A percentile compares a stretch with the other conserved stretches of the same genome.
Conservation (phyloP, 1,140 invertebrate genomes). For the Capitella teleta region DNA sequence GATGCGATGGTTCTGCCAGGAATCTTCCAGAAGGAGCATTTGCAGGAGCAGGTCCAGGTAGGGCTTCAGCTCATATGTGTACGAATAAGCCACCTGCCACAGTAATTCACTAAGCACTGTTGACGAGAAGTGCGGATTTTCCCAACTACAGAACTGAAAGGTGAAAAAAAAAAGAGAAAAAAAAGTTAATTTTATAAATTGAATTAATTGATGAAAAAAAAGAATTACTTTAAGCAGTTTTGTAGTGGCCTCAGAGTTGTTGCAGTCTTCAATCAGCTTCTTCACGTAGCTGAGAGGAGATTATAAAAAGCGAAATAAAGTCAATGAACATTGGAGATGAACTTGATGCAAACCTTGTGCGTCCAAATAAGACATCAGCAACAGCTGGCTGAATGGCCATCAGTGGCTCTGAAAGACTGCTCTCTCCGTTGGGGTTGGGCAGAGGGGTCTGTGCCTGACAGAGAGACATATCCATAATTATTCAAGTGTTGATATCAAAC, state of each 20-base stretch:
- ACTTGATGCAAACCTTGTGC: constrained; percentile 61
- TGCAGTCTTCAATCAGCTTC: constrained; percentile 88
- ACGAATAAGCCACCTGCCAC: constrained; percentile 80
- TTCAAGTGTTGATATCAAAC: too few relatives aligned
- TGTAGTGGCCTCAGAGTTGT: constrained; percentile 76
- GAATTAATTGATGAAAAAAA: too few relatives aligned
- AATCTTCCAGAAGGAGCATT: constrained; percentile 81
- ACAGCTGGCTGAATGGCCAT: constrained; percentile 64
- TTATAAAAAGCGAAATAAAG: too few relatives aligned
- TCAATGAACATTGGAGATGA: too few relatives aligned
- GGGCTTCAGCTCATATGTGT: constrained; percentile 83
- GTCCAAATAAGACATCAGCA: constrained; percentile 68
- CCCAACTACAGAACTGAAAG: constrained; percentile 86
- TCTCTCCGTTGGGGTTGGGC: constrained; percentile 73
- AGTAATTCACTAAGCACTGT: constrained; percentile 76
- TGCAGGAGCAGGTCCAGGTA: constrained; percentile 80
- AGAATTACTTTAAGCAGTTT: constrained; percentile 56
- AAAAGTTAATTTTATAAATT: too few relatives aligned
- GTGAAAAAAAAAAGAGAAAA: too few relatives aligned
- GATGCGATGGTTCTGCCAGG: constrained; percentile 87
- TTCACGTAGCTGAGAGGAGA: constrained; percentile 86
- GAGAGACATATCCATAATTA: too few relatives aligned
- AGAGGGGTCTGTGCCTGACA: constrained; percentile 51
- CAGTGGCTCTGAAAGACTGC: constrained; percentile 54
- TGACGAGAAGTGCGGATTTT: constrained; percentile 85